These are phyloP conservation scores for Macquaria ambigua DNA, from an alignment of 2,113 vertebrate genomes.

Conservation along the genomic window DNA sequence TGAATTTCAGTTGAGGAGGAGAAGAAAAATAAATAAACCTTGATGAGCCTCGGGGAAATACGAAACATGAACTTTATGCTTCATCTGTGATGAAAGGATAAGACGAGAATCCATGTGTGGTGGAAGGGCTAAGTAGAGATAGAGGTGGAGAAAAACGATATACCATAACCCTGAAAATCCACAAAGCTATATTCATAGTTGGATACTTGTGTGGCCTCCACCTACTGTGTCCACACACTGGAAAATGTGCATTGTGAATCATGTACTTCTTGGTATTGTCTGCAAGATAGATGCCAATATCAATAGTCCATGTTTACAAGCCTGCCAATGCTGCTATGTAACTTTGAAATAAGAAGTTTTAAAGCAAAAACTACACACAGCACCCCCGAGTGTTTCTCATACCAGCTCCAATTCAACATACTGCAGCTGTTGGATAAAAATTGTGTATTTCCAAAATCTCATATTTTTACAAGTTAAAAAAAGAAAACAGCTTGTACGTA, in stretches of 20 bases:
- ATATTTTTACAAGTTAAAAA: neutral
- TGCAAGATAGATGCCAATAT: neutral
- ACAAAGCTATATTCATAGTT: constrained; percentile 1
- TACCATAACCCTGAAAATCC: constrained; percentile 16
- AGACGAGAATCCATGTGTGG: constrained; percentile 11
- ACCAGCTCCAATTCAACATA: neutral
- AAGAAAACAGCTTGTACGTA: neutral
- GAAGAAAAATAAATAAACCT: constrained; percentile 31
- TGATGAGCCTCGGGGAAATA: constrained; percentile 26
- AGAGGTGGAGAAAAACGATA: constrained; percentile 9
- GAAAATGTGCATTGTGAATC: constrained; percentile 10
- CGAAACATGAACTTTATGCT: constrained; percentile 34
- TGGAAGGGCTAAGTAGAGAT: constrained; percentile 6
- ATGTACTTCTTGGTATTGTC: neutral
- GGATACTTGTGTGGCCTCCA: constrained; percentile 1
- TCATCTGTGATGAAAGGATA: constrained; percentile 43
- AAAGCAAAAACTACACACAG: constrained; percentile 12
- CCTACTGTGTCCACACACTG: neutral
- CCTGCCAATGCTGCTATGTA: neutral
- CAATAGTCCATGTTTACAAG: constrained; percentile 1
- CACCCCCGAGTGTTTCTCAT: constrained; percentile 24
- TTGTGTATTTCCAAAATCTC: neutral
- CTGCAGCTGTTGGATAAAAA: neutral
- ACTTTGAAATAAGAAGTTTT: constrained; percentile 7
- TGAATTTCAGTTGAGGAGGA: constrained; percentile 17